Percentiles rank a stretch among this genome's conserved stretches.
Evolutionary conservation across 2,113 vertebrate species (phyloP).

Genomic region (Tretioscincus oriximinensis): DNA sequence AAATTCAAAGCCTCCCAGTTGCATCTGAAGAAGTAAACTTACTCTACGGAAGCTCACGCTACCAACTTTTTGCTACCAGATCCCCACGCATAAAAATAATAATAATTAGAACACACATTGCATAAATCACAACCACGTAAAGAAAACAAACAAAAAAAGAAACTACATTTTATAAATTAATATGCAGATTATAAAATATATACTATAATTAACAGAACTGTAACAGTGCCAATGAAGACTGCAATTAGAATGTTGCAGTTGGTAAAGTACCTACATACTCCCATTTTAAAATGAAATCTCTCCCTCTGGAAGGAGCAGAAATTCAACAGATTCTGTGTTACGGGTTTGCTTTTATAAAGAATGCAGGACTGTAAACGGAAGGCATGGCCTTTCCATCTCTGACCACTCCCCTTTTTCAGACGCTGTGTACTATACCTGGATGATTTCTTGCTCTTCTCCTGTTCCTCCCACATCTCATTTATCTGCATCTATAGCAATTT

Average conservation of each 20-base stretch:
- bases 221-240: no score
- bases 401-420: neutral
- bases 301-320: neutral
- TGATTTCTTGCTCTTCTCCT: neutral
- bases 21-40: no score
- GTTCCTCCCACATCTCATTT: neutral
- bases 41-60: no score
- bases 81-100: no score
- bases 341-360: neutral
- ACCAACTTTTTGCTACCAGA: no score
- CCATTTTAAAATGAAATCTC: neutral
- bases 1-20: no score
- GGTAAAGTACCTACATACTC: neutral
- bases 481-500: neutral
- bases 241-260: neutral
- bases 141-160: no score
- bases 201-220: no score
- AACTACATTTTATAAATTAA: no score
- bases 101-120: no score
- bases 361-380: neutral
- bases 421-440: neutral
- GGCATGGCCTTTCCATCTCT: neutral
- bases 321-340: neutral
- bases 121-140: no score
- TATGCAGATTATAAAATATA: no score